Base-by-base conservation (phyloP, 1,140 invertebrate genomes). In the Rhyzopertha dominica region DNA sequence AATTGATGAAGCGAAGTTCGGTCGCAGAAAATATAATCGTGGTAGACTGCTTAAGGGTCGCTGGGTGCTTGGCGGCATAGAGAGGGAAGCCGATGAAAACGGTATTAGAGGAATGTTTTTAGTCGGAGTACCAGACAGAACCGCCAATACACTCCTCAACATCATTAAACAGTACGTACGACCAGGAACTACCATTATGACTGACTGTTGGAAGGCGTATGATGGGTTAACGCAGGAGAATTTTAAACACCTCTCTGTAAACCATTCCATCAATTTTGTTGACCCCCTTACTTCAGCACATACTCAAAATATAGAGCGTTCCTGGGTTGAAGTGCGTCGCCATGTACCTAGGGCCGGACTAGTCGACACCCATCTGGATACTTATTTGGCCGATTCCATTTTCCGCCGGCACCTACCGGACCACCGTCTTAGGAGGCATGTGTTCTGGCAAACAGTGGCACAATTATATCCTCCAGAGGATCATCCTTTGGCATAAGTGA, bases 161-260 rank as follows among this genome's bases (percentile, higher is more conserved):
- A 35, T 35, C 14, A 35, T 35, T 4, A 20, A 35, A 16, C 10
- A 35, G 22, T 35, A 20, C 17, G 22, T 35, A 19, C 17, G 22
- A 16, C 4, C 14, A 1, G 61, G 59, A 12, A 61, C 61, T 0
- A 61, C 48, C 26, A 58, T 65, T 14, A 51, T 58, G 10, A 49
- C 38, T 1, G 60, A 63, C 39, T 59, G 48, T 36, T 62, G 56
- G 54, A 54, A 48, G 18, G 45, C 56, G 2, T 63, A 61, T 40
- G 23, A 52, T 28, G 43, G 39, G 31, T 32, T 60, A 1, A 14
- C 13, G 3, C 36, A 48, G 12, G 26, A 54, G 22, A 47, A 36
- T n/a, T 56, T 38, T 18, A 29, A 40, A 30, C 57, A 60, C 38
- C 28, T 58, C 10, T 51, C 34, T 13, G 52, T 61, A 2, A 58